These are phyloP conservation scores for Telmatherina bonti DNA, from an alignment of 2,797 vertebrate genomes.

Conservation along the genomic window DNA sequence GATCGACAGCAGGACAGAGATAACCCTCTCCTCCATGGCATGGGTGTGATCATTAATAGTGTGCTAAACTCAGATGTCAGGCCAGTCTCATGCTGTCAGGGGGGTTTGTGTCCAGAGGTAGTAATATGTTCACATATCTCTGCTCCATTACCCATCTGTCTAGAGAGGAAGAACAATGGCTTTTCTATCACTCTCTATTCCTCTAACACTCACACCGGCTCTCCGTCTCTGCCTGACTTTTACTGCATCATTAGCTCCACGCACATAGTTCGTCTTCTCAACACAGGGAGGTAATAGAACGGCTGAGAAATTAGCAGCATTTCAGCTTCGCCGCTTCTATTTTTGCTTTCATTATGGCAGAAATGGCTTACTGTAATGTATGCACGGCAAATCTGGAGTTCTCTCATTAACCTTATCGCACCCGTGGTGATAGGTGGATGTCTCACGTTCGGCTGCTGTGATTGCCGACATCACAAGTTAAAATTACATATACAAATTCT, in stretches of 20 bases:
- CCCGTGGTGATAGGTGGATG: neutral
- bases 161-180: constrained; percentile 54
- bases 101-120: constrained; percentile 56
- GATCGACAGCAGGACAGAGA: constrained; percentile 63
- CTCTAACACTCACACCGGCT: constrained; percentile 4
- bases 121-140: constrained; percentile 65
- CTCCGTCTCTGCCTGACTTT: constrained; percentile 28
- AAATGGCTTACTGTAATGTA: constrained; percentile 8
- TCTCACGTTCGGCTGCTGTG: constrained; percentile 8
- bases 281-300: constrained; percentile 10
- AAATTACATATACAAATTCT: neutral
- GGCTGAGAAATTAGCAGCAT: constrained; percentile 26
- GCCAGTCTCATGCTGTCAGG: constrained; percentile 66
- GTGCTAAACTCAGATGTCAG: constrained; percentile 61
- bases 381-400: neutral
- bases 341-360: constrained; percentile 22
- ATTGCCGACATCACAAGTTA: neutral
- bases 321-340: constrained; percentile 30
- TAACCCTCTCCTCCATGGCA: constrained; percentile 40
- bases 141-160: constrained; percentile 78
- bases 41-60: constrained; percentile 65
- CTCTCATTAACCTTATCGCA: constrained; percentile 53
- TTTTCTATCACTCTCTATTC: constrained; percentile 38
- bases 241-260: constrained; percentile 50
- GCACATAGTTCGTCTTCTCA: constrained; percentile 7